A percentile compares a stretch with the other conserved stretches of the same genome.
Evolutionary conservation across 2,797 vertebrate species (phyloP).

Genomic region (Lepus oiostolus): DNA sequence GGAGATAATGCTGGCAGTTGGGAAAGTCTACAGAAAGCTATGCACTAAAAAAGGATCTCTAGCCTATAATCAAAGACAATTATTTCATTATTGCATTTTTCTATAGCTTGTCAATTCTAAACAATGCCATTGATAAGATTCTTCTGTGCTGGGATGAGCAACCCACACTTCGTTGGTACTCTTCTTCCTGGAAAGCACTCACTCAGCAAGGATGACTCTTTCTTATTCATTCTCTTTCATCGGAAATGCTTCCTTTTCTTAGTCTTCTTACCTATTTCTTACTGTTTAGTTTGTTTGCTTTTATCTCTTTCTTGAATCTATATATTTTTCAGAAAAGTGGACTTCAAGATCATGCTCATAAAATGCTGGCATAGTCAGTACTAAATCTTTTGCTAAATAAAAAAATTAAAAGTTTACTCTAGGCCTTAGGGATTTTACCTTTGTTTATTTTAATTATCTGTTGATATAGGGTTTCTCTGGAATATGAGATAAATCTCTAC

Average conservation of each 20-base stretch:
- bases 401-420: neutral
- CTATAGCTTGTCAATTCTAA: neutral
- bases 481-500: neutral
- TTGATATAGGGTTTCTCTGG: neutral
- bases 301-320: neutral
- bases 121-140: neutral
- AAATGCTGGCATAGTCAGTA: neutral
- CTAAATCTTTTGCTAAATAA: neutral
- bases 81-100: neutral
- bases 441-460: neutral
- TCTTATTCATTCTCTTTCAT: neutral
- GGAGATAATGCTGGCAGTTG: neutral
- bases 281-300: neutral
- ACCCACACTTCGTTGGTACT: accelerated
- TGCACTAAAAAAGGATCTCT: neutral
- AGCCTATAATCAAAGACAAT: neutral
- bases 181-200: neutral
- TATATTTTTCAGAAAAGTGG: neutral
- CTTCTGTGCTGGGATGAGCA: neutral
- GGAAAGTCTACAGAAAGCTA: neutral
- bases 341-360: neutral
- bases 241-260: neutral
- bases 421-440: neutral
- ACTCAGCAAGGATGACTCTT: too few relatives aligned
- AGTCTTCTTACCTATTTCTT: neutral